Conservation (phyloP, 2,113 vertebrate species). For the Mus musculus region GRCm39 chr14:93100001-93100500, state of each 20-base stretch:
- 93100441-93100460: not conserved
- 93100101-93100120: not conserved
- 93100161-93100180: not conserved
- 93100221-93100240: not conserved
- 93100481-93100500: not conserved
- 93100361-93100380: not conserved
- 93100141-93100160: not conserved
- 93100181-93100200: not conserved
- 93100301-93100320: too few relatives aligned
- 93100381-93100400: not conserved
- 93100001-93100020: not conserved
- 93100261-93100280: too few relatives aligned
- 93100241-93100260: not conserved
- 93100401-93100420: not conserved
- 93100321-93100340: too few relatives aligned
- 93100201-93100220: not conserved
- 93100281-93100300: too few relatives aligned
- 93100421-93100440: accelerated
- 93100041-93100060: not conserved
- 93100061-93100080: not conserved
- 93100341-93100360: not conserved
- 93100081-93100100: not conserved
- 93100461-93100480: not conserved
- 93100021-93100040: not conserved
- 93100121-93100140: too few relatives aligned